phyloP scores from a whole-genome alignment of 2,113 vertebrate species.

The Epinephelus cyanopodus region DNA sequence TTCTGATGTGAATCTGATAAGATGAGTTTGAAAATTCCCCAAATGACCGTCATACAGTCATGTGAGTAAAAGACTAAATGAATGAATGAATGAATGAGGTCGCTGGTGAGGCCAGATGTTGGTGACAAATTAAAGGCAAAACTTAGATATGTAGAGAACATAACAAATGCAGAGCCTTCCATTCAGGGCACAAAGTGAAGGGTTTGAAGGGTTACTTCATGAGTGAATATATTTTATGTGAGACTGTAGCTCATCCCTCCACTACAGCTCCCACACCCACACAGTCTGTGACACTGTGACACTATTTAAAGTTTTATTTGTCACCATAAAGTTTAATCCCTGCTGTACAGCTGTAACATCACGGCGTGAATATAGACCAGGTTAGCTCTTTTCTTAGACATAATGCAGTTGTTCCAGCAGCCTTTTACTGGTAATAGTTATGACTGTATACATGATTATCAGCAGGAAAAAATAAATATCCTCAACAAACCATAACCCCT shows the following conservation, averaged over 20 bases:
- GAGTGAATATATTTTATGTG: too few species aligned
- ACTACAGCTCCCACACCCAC: too few species aligned
- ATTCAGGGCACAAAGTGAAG: not conserved
- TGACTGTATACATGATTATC: not conserved
- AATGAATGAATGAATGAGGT: not conserved
- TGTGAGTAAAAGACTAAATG: too few species aligned
- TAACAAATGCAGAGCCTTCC: not conserved
- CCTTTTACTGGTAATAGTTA: not conserved
- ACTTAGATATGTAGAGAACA: not conserved
- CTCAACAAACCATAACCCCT: constrained; percentile 8
- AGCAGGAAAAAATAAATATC: not conserved
- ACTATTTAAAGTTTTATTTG: not conserved
- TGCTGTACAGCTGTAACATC: too few species aligned
- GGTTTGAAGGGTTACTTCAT: too few species aligned
- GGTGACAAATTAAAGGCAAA: not conserved
- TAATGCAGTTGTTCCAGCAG: not conserved
- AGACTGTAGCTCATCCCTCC: not conserved
- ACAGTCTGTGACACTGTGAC: too few species aligned
- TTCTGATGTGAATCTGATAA: not conserved
- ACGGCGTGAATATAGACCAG: too few species aligned
- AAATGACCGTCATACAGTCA: not conserved
- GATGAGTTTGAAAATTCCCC: not conserved
- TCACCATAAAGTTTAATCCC: not conserved
- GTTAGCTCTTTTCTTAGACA: too few species aligned
- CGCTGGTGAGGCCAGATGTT: too few species aligned